These are phyloP conservation scores for Trinorchestia longiramus DNA, from an alignment of 1,140 invertebrate genomes.

Conservation along the genomic window DNA sequence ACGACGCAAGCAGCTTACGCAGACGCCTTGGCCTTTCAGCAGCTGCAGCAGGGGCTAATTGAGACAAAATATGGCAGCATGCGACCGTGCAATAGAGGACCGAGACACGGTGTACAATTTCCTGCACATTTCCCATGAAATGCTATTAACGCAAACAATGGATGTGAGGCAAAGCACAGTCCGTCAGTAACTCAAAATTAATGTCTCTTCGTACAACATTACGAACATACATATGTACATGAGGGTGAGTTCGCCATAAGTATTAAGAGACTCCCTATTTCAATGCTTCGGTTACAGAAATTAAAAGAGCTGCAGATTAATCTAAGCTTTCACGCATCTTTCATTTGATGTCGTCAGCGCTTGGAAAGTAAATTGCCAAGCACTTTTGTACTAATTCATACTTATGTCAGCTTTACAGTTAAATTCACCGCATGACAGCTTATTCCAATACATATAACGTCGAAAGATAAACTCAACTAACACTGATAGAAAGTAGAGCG, in stretches of 20 bases:
- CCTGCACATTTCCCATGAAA: not conserved
- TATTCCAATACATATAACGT: too few relatives aligned
- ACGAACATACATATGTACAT: not conserved
- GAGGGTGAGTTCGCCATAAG: too few relatives aligned
- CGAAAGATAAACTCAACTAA: not conserved
- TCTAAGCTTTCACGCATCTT: not conserved
- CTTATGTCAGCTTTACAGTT: too few relatives aligned
- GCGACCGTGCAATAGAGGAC: not conserved
- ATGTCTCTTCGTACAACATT: not conserved
- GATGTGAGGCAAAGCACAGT: not conserved
- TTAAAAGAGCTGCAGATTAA: not conserved
- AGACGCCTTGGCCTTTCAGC: not conserved
- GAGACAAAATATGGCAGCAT: not conserved
- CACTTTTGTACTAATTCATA: too few relatives aligned
- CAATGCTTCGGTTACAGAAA: not conserved
- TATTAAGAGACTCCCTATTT: not conserved
- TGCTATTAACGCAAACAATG: not conserved
- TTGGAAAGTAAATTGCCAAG: too few relatives aligned
- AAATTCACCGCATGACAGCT: too few relatives aligned
- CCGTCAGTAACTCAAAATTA: not conserved
- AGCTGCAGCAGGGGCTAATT: not conserved
- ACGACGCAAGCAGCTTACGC: not conserved
- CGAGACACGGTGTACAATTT: not conserved
- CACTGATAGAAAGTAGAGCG: not conserved
- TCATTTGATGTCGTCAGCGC: not conserved